phyloP scores from a whole-genome alignment of 2,888 invertebrate genomes.

The Watsonalla binaria region DNA sequence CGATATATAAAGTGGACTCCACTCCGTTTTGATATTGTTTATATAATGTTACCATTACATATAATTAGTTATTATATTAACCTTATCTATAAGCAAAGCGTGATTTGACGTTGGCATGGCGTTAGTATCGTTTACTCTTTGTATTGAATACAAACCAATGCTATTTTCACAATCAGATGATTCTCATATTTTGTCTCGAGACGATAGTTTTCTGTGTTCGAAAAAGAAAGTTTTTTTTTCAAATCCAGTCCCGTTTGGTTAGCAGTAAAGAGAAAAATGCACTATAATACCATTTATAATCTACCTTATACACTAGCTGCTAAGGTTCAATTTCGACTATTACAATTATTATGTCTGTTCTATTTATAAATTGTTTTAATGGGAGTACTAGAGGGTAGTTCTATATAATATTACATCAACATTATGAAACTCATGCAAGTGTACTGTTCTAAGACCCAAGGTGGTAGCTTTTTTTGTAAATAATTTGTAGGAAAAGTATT shows the following conservation, averaged over 20 bases:
- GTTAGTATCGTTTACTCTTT: slow-evolving; percentile 38
- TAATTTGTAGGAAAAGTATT: neutral
- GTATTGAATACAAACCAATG: slow-evolving; percentile 86
- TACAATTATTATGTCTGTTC: neutral
- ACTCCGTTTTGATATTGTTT: neutral
- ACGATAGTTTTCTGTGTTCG: slow-evolving; percentile 94
- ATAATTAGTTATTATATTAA: slow-evolving; percentile 28
- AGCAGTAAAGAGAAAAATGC: slow-evolving; percentile 73
- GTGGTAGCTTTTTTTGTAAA: neutral
- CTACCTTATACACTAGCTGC: slow-evolving; percentile 15
- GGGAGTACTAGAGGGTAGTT: neutral
- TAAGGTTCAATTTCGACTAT: neutral
- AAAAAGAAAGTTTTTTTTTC: slow-evolving; percentile 28
- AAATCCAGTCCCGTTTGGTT: slow-evolving; percentile 69
- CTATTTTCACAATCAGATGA: slow-evolving; percentile 98
- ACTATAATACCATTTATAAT: slow-evolving; percentile 56
- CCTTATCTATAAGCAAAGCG: slow-evolving; percentile 49
- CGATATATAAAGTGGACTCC: too few relatives aligned
- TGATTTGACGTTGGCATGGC: slow-evolving; percentile 47
- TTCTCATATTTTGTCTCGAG: slow-evolving; percentile 98
- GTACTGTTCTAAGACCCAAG: neutral
- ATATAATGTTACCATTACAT: slow-evolving; percentile 8
- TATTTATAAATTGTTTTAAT: neutral
- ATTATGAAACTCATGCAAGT: neutral
- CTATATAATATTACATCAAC: neutral